Conservation (phyloP, 2,113 vertebrate genomes). For the Sylvicapra grimmia region DNA sequence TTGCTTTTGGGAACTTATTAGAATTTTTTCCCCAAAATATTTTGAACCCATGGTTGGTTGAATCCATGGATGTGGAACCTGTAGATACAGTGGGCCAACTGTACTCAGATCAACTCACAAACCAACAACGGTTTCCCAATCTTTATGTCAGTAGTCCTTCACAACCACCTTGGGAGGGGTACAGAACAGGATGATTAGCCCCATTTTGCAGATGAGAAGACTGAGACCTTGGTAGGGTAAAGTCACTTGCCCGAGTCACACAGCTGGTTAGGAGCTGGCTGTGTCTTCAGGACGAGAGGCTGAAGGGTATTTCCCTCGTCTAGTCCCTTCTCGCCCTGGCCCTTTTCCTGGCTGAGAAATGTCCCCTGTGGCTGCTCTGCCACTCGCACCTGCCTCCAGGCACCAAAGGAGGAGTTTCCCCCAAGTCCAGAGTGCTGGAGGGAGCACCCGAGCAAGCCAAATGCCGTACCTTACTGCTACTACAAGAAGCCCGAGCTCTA, state of each 20-base stretch:
- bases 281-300: not conserved
- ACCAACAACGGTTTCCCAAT: not conserved
- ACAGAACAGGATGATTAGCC: not conserved
- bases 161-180: not conserved
- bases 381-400: not conserved
- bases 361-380: not conserved
- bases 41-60: not conserved
- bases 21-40: not conserved
- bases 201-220: constrained; percentile 15
- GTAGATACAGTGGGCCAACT: not conserved
- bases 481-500: not conserved
- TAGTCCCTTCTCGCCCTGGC: not conserved
- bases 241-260: not conserved
- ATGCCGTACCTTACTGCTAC: not conserved
- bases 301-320: not conserved
- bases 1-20: not conserved
- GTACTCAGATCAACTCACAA: not conserved
- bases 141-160: not conserved
- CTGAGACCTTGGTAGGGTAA: not conserved
- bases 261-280: not conserved
- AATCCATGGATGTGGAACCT: not conserved
- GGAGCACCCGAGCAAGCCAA: not conserved
- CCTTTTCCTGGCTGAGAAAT: not conserved
- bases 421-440: constrained; percentile 55
- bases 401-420: constrained; percentile 48